Conservation (phyloP, 2,888 invertebrate genomes). For the Phragmatobia fuliginosa region DNA sequence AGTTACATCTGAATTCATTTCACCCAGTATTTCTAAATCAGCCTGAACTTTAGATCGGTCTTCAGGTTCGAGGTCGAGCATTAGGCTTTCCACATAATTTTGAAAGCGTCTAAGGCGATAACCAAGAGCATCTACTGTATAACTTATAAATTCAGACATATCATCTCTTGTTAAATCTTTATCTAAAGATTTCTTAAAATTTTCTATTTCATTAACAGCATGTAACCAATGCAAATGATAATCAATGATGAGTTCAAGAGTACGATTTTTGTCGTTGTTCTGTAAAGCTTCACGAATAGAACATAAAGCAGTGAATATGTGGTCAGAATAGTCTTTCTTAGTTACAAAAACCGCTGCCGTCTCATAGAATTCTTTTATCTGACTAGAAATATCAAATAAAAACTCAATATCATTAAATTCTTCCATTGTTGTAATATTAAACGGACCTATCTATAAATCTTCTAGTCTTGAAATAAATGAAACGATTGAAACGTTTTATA, state of each 20-base stretch:
- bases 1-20: slow-evolving; percentile 74
- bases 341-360: slow-evolving; percentile 73
- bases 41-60: slow-evolving; percentile 63
- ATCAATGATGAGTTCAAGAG: slow-evolving; percentile 72
- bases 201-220: slow-evolving; percentile 71
- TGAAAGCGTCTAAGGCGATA: slow-evolving; percentile 70
- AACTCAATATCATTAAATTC: slow-evolving; percentile 54
- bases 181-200: slow-evolving; percentile 58
- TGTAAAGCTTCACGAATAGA: slow-evolving; percentile 61
- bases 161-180: slow-evolving; percentile 61
- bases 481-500: no score
- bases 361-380: slow-evolving; percentile 78
- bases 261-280: slow-evolving; percentile 52
- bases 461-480: no score
- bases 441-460: not conserved
- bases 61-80: slow-evolving; percentile 52
- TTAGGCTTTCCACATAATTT: slow-evolving; percentile 68
- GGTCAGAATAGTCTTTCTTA: slow-evolving; percentile 72
- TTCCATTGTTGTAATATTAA: slow-evolving; percentile 29
- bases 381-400: slow-evolving; percentile 73
- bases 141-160: slow-evolving; percentile 68
- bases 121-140: slow-evolving; percentile 71
- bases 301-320: slow-evolving; percentile 71
- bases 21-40: slow-evolving; percentile 79
- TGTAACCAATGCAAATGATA: slow-evolving; percentile 78